A percentile compares a stretch with the other conserved stretches of the same genome.
phyloP scores from a whole-genome alignment of 2,888 invertebrate species.

The Panopea generosa region DNA sequence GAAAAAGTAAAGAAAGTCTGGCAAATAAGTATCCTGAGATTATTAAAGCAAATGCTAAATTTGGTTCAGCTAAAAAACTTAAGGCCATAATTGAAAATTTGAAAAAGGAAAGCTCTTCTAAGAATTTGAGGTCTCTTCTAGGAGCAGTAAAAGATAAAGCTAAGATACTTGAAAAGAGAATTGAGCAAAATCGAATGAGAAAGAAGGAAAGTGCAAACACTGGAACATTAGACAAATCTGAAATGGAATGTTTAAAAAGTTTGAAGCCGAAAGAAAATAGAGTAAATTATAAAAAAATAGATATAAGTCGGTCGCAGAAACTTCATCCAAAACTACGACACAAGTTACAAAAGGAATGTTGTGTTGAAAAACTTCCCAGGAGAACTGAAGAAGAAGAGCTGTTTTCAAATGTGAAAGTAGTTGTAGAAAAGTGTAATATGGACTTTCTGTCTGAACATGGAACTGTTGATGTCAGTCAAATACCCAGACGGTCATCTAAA shows the following conservation, averaged over 20 bases:
- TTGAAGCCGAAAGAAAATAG: no score
- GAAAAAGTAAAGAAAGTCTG: not conserved
- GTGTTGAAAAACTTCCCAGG: not conserved
- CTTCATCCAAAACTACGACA: conserved; percentile 39
- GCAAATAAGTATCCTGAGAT: no score
- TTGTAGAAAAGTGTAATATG: conserved; percentile 9
- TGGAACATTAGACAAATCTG: no score
- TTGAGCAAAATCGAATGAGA: not conserved
- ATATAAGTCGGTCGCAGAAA: not conserved
- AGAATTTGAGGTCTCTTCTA: not conserved
- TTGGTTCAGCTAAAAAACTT: no score
- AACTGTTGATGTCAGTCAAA: not conserved
- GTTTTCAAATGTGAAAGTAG: not conserved
- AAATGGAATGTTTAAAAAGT: no score
- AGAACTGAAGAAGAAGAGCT: not conserved
- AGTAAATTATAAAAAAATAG: not conserved
- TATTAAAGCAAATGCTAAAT: no score
- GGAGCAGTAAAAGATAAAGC: not conserved
- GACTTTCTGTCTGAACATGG: not conserved
- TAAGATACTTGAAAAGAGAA: not conserved
- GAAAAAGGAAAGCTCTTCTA: not conserved
- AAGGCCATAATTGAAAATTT: no score
- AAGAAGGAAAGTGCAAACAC: no score
- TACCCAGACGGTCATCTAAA: not conserved
- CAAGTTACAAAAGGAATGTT: conserved; percentile 8